phyloP scores from a whole-genome alignment of 2,888 invertebrate species.

The Schizotus pectinicornis region DNA sequence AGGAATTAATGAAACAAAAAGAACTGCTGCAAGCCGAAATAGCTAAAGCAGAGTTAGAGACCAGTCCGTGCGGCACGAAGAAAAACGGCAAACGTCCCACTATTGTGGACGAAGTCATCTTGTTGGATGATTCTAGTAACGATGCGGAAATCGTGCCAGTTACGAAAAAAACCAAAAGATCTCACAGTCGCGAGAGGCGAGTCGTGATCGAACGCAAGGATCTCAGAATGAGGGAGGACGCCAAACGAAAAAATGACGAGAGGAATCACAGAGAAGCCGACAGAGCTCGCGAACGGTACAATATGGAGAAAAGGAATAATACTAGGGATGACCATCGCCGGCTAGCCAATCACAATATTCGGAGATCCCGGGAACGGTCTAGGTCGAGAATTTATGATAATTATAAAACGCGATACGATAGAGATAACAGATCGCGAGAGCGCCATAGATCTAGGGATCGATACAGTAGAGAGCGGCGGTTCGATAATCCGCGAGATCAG shows the following conservation, averaged over 20 bases:
- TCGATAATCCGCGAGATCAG: slow-evolving; percentile 45
- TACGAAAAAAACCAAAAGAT: slow-evolving; percentile 54
- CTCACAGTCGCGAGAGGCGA: slow-evolving; percentile 56
- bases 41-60: slow-evolving; percentile 70
- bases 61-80: slow-evolving; percentile 31
- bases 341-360: slow-evolving; percentile 15
- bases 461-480: slow-evolving; percentile 37
- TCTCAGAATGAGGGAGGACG: slow-evolving; percentile 43
- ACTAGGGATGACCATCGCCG: slow-evolving; percentile 48
- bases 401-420: slow-evolving; percentile 18
- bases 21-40: slow-evolving; percentile 83
- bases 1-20: slow-evolving; percentile 89
- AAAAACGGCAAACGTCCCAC: slow-evolving; percentile 54
- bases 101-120: slow-evolving; percentile 65
- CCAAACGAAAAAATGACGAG: slow-evolving; percentile 42
- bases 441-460: slow-evolving; percentile 52
- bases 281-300: slow-evolving; percentile 23
- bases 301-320: slow-evolving; percentile 48
- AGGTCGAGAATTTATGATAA: slow-evolving; percentile 31
- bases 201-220: slow-evolving; percentile 52
- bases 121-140: slow-evolving; percentile 70
- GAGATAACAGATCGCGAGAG: slow-evolving; percentile 40
- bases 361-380: slow-evolving; percentile 34
- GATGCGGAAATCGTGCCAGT: slow-evolving; percentile 56
- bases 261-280: slow-evolving; percentile 17